Conservation (phyloP, 2,113 vertebrate species). For the Heterocephalus glaber region DNA sequence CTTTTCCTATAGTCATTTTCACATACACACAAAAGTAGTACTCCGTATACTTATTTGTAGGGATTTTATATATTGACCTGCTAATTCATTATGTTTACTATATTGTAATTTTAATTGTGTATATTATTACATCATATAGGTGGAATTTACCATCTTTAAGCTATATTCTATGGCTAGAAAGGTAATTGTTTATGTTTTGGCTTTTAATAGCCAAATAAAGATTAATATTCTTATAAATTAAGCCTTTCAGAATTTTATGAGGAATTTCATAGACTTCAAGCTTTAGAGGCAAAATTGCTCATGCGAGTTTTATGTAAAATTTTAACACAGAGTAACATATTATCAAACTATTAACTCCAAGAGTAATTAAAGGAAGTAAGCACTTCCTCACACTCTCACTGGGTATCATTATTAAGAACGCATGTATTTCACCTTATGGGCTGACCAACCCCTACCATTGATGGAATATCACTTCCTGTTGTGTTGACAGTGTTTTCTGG, state of each 20-base stretch:
- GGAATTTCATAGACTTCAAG: background rate
- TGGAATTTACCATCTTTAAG: background rate
- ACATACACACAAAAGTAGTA: background rate
- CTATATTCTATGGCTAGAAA: background rate
- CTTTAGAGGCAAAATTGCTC: background rate
- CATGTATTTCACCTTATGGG: background rate
- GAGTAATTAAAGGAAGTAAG: background rate
- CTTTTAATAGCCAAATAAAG: background rate
- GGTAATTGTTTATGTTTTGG: background rate
- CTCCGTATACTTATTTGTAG: background rate
- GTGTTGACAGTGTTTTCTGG: background rate
- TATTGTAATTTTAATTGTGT: background rate
- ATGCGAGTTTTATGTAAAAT: background rate
- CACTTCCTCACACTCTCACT: background rate
- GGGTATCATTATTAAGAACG: background rate
- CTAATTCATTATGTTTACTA: background rate
- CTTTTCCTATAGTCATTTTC: background rate
- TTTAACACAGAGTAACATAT: background rate
- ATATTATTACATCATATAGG: background rate
- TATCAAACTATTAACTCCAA: background rate
- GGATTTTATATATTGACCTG: background rate
- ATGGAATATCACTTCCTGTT: background rate
- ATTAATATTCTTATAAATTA: slow-evolving; percentile 8
- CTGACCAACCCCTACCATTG: accelerated
- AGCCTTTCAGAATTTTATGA: background rate